Percentiles rank a stretch among this genome's conserved stretches.
Evolutionary conservation across 2,113 vertebrate species (phyloP).

Genomic region (Eidolon helvum): DNA sequence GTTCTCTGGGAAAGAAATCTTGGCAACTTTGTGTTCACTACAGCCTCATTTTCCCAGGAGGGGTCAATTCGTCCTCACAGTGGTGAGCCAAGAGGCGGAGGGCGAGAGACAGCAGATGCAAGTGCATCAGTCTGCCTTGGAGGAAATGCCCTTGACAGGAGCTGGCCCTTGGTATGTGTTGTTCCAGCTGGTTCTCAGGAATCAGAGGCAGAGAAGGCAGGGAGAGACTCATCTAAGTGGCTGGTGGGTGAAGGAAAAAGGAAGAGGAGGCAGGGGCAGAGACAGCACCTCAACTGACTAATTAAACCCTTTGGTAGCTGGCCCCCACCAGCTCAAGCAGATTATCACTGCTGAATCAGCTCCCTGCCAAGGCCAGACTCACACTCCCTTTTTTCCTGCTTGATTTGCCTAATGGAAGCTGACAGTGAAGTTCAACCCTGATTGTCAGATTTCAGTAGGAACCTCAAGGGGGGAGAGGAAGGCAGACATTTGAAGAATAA

Average conservation of each 20-base stretch:
- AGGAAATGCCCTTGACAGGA: not conserved
- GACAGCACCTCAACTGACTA: not conserved
- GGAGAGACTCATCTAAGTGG: not conserved
- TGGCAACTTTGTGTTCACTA: not conserved
- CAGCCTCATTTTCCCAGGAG: not conserved
- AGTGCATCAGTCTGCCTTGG: rapidly evolving
- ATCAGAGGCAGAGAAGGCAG: not conserved
- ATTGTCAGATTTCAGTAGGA: slow-evolving; percentile 83
- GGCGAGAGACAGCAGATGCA: not conserved
- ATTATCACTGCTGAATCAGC: slow-evolving; percentile 74
- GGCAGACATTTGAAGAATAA: slow-evolving; percentile 79
- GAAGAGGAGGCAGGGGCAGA: not conserved
- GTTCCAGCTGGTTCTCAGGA: not conserved
- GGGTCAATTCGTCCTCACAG: not conserved
- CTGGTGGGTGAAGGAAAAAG: not conserved
- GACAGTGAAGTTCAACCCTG: slow-evolving; percentile 81
- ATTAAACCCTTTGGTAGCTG: slow-evolving; percentile 57
- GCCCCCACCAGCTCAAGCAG: not conserved
- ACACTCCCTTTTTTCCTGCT: slow-evolving; percentile 36
- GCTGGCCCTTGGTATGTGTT: rapidly evolving
- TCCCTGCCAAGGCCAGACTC: slow-evolving; percentile 70
- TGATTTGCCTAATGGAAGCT: slow-evolving; percentile 86
- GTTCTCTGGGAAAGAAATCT: not conserved
- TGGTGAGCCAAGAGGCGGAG: not conserved
- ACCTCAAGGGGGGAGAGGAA: slow-evolving; percentile 76